phyloP scores from a whole-genome alignment of 2,888 invertebrate species.

The Heliconius ismenius region DNA sequence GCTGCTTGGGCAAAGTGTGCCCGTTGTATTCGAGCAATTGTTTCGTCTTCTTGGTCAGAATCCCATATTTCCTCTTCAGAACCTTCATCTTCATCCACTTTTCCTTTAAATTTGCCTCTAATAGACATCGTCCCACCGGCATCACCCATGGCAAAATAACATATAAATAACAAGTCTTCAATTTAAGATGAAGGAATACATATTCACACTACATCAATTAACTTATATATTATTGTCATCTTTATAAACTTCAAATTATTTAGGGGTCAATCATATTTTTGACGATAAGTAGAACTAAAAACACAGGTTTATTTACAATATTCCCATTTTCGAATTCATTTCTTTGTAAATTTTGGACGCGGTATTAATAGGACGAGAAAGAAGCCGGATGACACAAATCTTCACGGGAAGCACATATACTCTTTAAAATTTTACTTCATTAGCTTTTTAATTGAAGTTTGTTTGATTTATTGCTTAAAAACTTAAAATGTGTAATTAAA shows the following conservation, averaged over 20 bases:
- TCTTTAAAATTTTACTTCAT: constrained; percentile 50
- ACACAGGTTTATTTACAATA: constrained; percentile 36
- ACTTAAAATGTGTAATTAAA: constrained; percentile 74
- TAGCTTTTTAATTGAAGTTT: constrained; percentile 48
- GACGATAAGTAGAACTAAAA: constrained; percentile 22
- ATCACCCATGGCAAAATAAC: constrained; percentile 61
- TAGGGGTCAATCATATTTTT: constrained; percentile 30
- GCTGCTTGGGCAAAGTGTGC: constrained; percentile 76
- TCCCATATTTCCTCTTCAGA: constrained; percentile 71
- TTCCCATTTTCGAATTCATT: constrained; percentile 55
- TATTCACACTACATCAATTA: constrained; percentile 38
- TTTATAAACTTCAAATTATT: constrained; percentile 28
- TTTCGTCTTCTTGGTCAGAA: constrained; percentile 77
- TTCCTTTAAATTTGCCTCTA: constrained; percentile 63
- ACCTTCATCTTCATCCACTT: constrained; percentile 62
- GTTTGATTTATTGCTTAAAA: constrained; percentile 62
- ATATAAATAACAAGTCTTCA: constrained; percentile 24
- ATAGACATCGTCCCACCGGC: constrained; percentile 62
- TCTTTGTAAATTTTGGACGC: constrained; percentile 74
- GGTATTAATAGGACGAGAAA: constrained; percentile 58
- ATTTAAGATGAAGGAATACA: constrained; percentile 39
- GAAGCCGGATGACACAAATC: constrained; percentile 68
- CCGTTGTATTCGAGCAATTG: constrained; percentile 75
- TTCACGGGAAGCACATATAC: constrained; percentile 57
- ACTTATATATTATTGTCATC: constrained; percentile 27